These are phyloP conservation scores for Dryobates pubescens DNA, from an alignment of 2,797 vertebrate genomes.

Conservation along the genomic window DNA sequence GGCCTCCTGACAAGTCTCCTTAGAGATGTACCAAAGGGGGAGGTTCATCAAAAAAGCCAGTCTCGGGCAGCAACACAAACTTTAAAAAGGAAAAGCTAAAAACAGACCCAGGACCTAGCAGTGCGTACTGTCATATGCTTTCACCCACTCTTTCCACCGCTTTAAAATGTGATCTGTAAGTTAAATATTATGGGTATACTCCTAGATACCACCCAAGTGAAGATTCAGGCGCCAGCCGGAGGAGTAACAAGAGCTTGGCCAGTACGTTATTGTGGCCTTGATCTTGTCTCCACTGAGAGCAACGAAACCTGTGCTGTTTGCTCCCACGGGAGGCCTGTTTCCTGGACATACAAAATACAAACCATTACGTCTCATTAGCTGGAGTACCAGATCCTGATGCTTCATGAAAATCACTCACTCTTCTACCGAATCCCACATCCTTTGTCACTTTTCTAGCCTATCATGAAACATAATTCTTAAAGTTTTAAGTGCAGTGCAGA, in stretches of 20 bases:
- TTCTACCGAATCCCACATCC: background rate
- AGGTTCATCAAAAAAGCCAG: background rate
- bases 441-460: background rate
- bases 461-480: background rate
- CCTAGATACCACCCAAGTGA: background rate
- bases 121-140: background rate
- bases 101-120: fast-evolving
- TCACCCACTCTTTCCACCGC: background rate
- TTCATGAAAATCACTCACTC: background rate
- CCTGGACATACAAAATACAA: background rate
- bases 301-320: background rate
- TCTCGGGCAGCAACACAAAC: background rate
- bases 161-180: background rate
- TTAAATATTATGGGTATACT: background rate
- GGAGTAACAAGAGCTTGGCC: background rate
- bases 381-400: background rate
- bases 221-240: background rate
- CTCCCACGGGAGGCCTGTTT: background rate
- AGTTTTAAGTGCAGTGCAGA: background rate
- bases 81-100: background rate
- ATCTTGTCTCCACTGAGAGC: background rate
- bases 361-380: background rate
- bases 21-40: background rate
- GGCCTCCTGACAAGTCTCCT: background rate
- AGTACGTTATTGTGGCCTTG: background rate